Percentiles rank a stretch among this genome's conserved stretches.
phyloP scores from a whole-genome alignment of 2,888 invertebrate species.

The Rhimphoctona megacephalus region DNA sequence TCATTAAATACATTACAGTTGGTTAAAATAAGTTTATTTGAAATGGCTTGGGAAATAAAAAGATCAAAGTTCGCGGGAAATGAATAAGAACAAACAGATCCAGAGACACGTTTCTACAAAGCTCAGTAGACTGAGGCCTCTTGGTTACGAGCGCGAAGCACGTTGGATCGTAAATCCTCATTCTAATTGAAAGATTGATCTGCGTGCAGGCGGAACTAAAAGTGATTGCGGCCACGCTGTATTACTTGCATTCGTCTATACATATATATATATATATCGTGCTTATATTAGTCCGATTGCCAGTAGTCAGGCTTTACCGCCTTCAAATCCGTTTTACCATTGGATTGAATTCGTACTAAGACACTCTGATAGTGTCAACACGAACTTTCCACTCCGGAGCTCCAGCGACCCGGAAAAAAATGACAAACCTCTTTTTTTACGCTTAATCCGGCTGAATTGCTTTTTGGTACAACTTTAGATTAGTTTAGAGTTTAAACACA shows the following conservation, averaged over 20 bases:
- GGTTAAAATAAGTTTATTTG: not conserved
- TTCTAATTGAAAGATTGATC: conserved; percentile 82
- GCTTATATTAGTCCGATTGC: conserved; percentile 21
- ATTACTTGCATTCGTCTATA: conserved; percentile 62
- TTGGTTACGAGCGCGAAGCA: conserved; percentile 69
- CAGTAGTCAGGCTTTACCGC: conserved; percentile 28
- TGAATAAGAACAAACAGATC: not conserved
- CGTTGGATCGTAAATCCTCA: conserved; percentile 76
- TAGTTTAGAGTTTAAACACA: not conserved
- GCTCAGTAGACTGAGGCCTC: conserved; percentile 49
- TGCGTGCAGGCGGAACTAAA: conserved; percentile 76
- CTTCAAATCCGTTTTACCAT: conserved; percentile 20
- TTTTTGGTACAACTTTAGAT: not conserved
- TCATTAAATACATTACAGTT: not conserved
- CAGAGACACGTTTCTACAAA: conserved; percentile 61
- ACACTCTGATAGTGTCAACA: not conserved
- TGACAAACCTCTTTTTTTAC: not conserved
- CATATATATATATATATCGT: conserved; percentile 11
- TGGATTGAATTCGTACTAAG: conserved; percentile 1
- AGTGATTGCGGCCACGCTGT: conserved; percentile 71
- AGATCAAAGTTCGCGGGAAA: not conserved
- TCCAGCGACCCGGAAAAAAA: not conserved
- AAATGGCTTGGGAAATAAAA: not conserved
- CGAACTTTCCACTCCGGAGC: not conserved
- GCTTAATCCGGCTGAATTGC: not conserved